Evolutionary conservation across 2,888 invertebrate species (phyloP), one percentile per base, ranked within the genome.

Genomic region (Pelosia muscerda): DNA sequence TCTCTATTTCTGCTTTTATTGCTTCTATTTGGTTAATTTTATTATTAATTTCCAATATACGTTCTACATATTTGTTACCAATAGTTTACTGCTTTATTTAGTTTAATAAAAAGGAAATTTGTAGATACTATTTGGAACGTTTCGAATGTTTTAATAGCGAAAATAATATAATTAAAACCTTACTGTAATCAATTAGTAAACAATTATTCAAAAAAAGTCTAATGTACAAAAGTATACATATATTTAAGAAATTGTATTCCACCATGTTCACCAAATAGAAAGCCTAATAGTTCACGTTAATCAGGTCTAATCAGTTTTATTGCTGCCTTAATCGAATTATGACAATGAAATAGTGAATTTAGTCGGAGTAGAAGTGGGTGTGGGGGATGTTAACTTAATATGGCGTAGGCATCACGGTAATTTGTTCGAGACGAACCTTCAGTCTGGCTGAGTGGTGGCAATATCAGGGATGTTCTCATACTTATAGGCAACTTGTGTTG

Each of bases 331-430:
- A 87, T 84, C 84, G 84, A 86, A 89, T 90, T 89, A 88, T 88
- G 84, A 87, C 86, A 88, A 86, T 88, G 86, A 78, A 82, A 82
- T 83, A 81, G 86, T 86, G 84, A 87, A 86, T 85, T 88, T 85
- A 85, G 79, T 81, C 72, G 78, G 80, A 86, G 83, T 78, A 83
- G 80, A 76, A 72, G 84, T 80, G 83, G 81, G 79, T 78, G 82
- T 81, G 78, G 84, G 86, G 85, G 88, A 89, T 87, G 88, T 87
- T 92, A 93, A 93, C 92, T 92, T 92, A 93, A 93, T 93, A 92
- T 91, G 92, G 92, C 89, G 90, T 86, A 88, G 91, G 92, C 92
- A 93, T 92, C 91, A 90, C 88, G 90, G 92, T 92, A 94, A 94
- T 94, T 94, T 94, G 93, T 92, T 90, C 90, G 90, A 92, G 93